These are phyloP conservation scores for Ptychodera flava DNA, from an alignment of 35 echinoderm and acorn worm species.

Conservation along the genomic window DNA sequence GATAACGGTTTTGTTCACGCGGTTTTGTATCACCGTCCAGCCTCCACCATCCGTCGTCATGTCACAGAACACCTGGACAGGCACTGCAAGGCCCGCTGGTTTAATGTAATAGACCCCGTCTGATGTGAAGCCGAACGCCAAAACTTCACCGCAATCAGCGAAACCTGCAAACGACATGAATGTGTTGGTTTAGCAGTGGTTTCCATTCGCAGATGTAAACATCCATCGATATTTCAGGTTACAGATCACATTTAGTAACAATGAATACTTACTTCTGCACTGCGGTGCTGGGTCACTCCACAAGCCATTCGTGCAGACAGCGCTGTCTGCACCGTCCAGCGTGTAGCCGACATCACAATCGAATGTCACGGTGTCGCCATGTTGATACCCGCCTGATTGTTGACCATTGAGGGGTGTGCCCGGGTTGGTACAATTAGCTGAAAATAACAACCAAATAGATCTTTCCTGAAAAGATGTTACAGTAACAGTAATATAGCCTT, in stretches of 20 bases:
- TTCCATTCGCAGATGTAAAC: too few relatives aligned
- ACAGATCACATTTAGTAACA: too few relatives aligned
- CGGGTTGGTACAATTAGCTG: neutral
- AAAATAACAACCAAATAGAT: too few relatives aligned
- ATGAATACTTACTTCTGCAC: conserved; percentile 37
- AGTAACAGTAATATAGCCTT: too few relatives aligned
- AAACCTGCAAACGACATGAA: neutral
- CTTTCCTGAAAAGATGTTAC: too few relatives aligned
- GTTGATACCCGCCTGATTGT: neutral
- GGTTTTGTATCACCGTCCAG: conserved; percentile 40
- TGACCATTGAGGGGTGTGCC: neutral
- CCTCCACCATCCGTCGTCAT: conserved; percentile 42
- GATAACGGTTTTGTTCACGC: neutral
- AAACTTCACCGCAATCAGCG: neutral
- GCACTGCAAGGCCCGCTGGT: neutral
- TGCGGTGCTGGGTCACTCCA: conserved; percentile 23
- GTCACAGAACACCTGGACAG: conserved; percentile 32
- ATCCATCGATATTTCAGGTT: too few relatives aligned
- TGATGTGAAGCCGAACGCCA: neutral
- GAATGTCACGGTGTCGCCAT: conserved; percentile 32
- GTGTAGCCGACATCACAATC: conserved; percentile 21
- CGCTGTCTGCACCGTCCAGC: conserved; percentile 23
- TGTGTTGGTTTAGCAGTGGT: too few relatives aligned
- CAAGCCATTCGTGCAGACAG: conserved; percentile 38
- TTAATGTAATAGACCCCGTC: conserved; percentile 34